Conservation (phyloP, 2,113 vertebrate species). For the Charadrius vociferus region DNA sequence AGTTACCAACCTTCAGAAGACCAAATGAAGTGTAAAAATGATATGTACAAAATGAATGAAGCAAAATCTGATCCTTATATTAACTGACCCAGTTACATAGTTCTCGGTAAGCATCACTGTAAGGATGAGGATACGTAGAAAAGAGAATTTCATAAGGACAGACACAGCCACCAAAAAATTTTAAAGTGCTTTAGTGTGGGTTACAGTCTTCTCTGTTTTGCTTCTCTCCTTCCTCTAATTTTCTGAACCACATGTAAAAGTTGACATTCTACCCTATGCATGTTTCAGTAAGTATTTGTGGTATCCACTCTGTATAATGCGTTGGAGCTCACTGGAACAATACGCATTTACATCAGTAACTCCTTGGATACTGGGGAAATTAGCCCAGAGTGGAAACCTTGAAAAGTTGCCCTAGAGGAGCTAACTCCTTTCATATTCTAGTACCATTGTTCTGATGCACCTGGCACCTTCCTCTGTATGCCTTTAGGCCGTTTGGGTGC, state of each 20-base stretch:
- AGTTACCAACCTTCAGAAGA: neutral
- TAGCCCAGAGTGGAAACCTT: neutral
- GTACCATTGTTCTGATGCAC: neutral
- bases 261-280: neutral
- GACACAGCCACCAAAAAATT: neutral
- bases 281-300: neutral
- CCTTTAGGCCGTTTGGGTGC: neutral
- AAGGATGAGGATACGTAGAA: neutral
- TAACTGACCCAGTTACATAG: neutral
- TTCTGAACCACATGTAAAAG: neutral
- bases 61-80: neutral
- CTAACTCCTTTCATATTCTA: neutral
- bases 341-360: rapidly evolving
- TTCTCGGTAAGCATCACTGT: rapidly evolving
- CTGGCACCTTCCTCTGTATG: neutral
- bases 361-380: neutral
- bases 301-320: rapidly evolving
- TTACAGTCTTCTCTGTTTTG: neutral
- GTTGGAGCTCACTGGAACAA: neutral
- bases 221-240: neutral
- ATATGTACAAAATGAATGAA: neutral
- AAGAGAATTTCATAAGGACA: neutral
- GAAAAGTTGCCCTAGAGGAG: neutral
- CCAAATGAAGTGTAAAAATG: neutral
- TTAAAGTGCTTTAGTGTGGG: neutral